phyloP scores from a whole-genome alignment of 2,113 vertebrate species.

The Diglossa brunneiventris region DNA sequence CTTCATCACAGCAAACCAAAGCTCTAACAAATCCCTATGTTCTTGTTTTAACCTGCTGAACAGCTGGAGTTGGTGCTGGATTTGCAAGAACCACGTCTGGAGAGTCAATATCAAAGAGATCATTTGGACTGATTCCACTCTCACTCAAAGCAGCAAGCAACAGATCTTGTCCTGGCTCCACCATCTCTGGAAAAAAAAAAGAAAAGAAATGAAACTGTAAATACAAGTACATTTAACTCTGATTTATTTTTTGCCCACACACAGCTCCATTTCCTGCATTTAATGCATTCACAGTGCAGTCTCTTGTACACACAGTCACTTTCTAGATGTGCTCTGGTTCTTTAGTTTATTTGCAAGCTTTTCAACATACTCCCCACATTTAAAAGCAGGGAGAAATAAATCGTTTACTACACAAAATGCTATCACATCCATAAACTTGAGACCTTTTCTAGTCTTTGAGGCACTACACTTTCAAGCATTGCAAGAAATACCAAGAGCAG shows the following conservation, averaged over 20 bases:
- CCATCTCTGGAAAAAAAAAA: slow-evolving; percentile 74
- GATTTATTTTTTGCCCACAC: background rate
- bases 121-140: slow-evolving; percentile 97
- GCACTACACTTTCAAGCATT: background rate
- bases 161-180: slow-evolving; percentile 98
- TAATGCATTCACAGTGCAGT: background rate
- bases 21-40: background rate
- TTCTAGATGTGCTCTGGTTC: background rate
- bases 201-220: background rate
- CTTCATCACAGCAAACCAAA: background rate
- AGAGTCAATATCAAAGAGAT: slow-evolving; percentile 92
- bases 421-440: background rate
- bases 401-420: background rate
- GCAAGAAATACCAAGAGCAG: background rate
- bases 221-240: background rate
- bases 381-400: background rate
- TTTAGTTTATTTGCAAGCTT: background rate
- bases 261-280: background rate
- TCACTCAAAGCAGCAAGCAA: slow-evolving; percentile 97
- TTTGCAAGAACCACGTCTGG: slow-evolving; percentile 80
- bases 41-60: slow-evolving; percentile 83
- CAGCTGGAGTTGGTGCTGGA: slow-evolving; percentile 73
- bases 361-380: background rate
- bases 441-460: background rate
- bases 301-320: background rate